phyloP scores from a whole-genome alignment of 2,888 invertebrate species.

The Tromatobia lineatoria region DNA sequence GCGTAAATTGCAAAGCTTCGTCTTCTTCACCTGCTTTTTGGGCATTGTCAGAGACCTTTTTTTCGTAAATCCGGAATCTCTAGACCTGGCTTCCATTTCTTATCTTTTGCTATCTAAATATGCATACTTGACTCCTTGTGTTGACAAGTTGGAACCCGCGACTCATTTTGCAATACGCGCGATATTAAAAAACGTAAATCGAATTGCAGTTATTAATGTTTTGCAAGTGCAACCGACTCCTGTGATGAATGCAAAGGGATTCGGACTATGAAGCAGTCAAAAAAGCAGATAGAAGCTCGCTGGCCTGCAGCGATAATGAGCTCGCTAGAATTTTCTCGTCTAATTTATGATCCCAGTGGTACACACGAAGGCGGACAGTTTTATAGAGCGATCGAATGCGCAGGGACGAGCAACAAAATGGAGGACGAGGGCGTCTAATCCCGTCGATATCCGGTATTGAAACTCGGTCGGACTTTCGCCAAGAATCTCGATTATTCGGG shows the following conservation, averaged over 20 bases:
- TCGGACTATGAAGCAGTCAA: neutral
- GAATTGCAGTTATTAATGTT: neutral
- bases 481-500: constrained; percentile 32
- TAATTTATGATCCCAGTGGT: constrained; percentile 4
- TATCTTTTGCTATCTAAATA: too few species aligned
- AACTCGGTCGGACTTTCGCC: constrained; percentile 18
- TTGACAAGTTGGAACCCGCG: too few species aligned
- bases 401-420: neutral
- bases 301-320: constrained; percentile 14
- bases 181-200: neutral
- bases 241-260: neutral
- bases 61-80: too few species aligned
- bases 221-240: neutral
- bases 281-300: neutral
- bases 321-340: neutral
- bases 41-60: too few species aligned
- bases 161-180: too few species aligned
- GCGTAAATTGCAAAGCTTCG: too few species aligned
- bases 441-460: neutral
- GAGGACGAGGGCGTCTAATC: constrained; percentile 13
- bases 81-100: too few species aligned
- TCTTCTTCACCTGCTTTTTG: too few species aligned
- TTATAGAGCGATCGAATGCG: neutral
- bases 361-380: neutral
- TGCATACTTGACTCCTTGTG: too few species aligned